phyloP scores from a whole-genome alignment of 2,797 vertebrate genomes.

The Menidia menidia region DNA sequence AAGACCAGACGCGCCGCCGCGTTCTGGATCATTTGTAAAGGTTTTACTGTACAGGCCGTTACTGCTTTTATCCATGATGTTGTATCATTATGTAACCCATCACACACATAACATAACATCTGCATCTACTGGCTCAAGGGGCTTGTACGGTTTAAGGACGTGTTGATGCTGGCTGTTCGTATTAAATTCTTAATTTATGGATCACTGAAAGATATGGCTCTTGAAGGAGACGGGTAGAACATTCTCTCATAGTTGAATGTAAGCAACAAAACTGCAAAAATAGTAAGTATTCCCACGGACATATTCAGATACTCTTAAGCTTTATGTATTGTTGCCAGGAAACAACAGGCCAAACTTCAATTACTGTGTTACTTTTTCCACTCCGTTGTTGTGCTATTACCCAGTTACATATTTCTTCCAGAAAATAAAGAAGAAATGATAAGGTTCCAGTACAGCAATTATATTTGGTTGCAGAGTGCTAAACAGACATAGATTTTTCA shows the following conservation, averaged over 20 bases:
- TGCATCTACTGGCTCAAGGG: background rate
- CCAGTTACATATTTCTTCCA: background rate
- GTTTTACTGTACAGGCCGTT: too few relatives aligned
- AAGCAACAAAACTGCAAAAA: background rate
- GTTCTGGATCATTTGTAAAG: too few relatives aligned
- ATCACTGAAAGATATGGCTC: constrained; percentile 5
- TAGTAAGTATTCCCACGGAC: background rate
- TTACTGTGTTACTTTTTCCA: background rate
- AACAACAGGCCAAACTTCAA: background rate
- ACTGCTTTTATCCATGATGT: too few relatives aligned
- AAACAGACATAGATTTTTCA: constrained; percentile 16
- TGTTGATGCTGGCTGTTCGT: background rate
- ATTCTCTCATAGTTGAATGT: background rate
- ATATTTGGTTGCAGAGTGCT: constrained; percentile 12
- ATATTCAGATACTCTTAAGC: background rate
- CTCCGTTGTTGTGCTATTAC: constrained; percentile 4
- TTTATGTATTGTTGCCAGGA: constrained; percentile 16
- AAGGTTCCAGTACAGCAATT: background rate
- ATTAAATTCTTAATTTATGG: constrained; percentile 15
- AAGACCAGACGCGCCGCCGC: too few relatives aligned
- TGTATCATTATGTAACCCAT: background rate
- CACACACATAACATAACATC: background rate
- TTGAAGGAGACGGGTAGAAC: background rate
- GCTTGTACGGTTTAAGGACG: constrained; percentile 10
- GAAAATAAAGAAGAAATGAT: background rate